Percentiles rank a stretch among this genome's conserved stretches.
These are phyloP conservation scores for Enteromius trimaculatus DNA, from an alignment of 2,797 vertebrate species.

Conservation along the genomic window DNA sequence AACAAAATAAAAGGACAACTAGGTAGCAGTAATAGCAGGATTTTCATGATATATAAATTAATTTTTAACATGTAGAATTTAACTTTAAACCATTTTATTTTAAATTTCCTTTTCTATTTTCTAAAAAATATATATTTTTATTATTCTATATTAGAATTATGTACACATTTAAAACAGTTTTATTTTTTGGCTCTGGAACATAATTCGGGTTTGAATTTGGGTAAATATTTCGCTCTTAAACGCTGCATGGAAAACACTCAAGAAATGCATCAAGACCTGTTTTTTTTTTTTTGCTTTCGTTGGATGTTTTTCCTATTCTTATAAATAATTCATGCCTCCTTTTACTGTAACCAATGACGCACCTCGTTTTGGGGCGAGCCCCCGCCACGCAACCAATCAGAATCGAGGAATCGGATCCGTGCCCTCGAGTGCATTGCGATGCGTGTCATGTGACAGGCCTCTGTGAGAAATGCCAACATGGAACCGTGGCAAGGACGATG, in stretches of 20 bases:
- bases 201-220: background rate
- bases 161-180: background rate
- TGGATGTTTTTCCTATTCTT: slow-evolving; percentile 37
- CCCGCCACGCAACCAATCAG: slow-evolving; percentile 73
- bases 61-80: background rate
- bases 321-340: slow-evolving; percentile 68
- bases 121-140: background rate
- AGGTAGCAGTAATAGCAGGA: background rate
- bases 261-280: background rate
- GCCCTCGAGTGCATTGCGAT: slow-evolving; percentile 74
- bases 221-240: too few relatives aligned
- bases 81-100: background rate
- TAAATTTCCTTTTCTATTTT: background rate
- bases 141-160: background rate
- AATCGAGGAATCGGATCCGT: slow-evolving; percentile 67
- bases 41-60: background rate
- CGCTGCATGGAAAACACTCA: background rate
- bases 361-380: slow-evolving; percentile 76
- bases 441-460: slow-evolving; percentile 78
- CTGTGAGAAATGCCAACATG: slow-evolving; percentile 79
- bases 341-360: slow-evolving; percentile 70
- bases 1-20: background rate
- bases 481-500: slow-evolving; percentile 80
- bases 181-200: background rate
- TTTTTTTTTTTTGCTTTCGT: slow-evolving; percentile 22